phyloP scores from a whole-genome alignment of 2,888 invertebrate genomes.

The Erebia aethiops region DNA sequence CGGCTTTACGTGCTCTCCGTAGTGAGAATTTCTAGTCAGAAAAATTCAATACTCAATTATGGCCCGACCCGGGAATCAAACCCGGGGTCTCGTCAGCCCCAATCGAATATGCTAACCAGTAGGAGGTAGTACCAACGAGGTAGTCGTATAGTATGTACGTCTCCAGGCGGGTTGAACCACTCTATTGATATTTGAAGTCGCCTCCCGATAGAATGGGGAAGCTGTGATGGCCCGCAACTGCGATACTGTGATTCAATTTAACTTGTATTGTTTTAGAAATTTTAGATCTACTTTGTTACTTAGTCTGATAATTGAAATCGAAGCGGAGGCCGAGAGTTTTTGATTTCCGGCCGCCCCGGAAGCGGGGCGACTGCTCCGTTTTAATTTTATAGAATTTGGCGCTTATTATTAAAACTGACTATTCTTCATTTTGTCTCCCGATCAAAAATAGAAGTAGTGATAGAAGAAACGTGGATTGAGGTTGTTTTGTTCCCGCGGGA shows the following conservation, averaged over 20 bases:
- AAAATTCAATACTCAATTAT: too few species aligned
- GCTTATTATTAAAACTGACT: neutral
- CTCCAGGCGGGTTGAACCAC: too few species aligned
- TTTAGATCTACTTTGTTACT: slow-evolving; percentile 10
- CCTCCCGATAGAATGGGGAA: slow-evolving; percentile 48
- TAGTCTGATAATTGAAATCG: slow-evolving; percentile 10
- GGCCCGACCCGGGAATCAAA: too few species aligned
- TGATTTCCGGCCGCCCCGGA: slow-evolving; percentile 2
- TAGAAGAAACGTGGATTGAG: too few species aligned
- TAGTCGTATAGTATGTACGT: too few species aligned
- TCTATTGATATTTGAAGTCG: slow-evolving; percentile 8
- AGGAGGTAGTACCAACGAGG: too few species aligned
- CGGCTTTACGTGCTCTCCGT: too few species aligned
- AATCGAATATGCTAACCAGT: too few species aligned
- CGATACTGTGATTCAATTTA: slow-evolving; percentile 37
- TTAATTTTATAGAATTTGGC: too few species aligned
- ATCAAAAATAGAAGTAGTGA: neutral
- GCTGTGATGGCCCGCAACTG: slow-evolving; percentile 59
- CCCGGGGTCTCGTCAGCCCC: too few species aligned
- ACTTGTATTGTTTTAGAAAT: slow-evolving; percentile 20
- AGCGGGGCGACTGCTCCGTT: neutral
- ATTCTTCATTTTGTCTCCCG: neutral
- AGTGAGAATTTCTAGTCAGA: too few species aligned
- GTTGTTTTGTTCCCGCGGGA: too few species aligned
- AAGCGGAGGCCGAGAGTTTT: neutral